A percentile compares a stretch with the other conserved stretches of the same genome.
phyloP scores from a whole-genome alignment of 1,140 invertebrate species.

The Mactra quadrangularis region DNA sequence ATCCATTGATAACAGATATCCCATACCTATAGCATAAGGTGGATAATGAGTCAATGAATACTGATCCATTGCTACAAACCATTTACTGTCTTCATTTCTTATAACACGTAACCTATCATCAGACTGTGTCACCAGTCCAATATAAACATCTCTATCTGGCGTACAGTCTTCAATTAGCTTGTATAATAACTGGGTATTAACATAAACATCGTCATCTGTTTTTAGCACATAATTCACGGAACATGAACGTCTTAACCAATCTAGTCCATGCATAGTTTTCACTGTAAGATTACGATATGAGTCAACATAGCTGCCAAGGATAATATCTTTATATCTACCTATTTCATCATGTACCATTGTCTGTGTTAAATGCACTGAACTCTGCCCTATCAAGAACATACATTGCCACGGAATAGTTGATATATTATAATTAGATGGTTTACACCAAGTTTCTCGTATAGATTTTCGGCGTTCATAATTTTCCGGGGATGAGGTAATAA shows the following conservation, averaged over 20 bases:
- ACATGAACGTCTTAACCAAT: constrained; percentile 67
- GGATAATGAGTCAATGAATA: constrained; percentile 70
- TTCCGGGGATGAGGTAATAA: constrained; percentile 73
- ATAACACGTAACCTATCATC: constrained; percentile 67
- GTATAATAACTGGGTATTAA: constrained; percentile 69
- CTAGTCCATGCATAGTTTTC: constrained; percentile 75
- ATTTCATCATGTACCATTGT: constrained; percentile 63
- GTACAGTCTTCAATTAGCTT: constrained; percentile 61
- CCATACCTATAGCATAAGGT: constrained; percentile 74
- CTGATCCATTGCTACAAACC: constrained; percentile 68
- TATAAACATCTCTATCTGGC: constrained; percentile 65
- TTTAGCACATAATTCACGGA: constrained; percentile 69
- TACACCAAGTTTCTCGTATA: constrained; percentile 76
- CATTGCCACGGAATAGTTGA: constrained; percentile 67
- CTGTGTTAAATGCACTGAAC: constrained; percentile 29
- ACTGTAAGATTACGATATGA: constrained; percentile 76
- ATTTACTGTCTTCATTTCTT: constrained; percentile 64
- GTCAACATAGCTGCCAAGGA: constrained; percentile 75
- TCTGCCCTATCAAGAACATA: constrained; percentile 75
- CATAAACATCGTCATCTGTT: constrained; percentile 79
- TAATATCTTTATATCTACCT: constrained; percentile 64
- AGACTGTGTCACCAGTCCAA: constrained; percentile 67
- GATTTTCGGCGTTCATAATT: constrained; percentile 67
- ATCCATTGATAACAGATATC: constrained; percentile 74
- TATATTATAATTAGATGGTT: constrained; percentile 49